phyloP scores from a whole-genome alignment of 2,797 vertebrate genomes.

The Rhabdophis nuchalis region DNA sequence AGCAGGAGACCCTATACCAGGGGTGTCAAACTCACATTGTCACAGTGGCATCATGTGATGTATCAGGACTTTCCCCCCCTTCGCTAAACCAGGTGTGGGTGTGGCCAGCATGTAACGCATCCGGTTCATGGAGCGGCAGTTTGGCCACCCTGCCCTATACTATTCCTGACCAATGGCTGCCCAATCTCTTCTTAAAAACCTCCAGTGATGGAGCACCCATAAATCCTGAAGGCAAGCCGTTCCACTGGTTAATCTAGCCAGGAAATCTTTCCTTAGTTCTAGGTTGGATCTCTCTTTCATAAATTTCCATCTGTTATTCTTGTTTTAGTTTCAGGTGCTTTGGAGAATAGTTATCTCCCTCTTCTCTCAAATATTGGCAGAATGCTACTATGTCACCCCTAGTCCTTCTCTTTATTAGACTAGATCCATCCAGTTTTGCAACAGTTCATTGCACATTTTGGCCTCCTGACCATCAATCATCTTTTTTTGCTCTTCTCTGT shows the following conservation, averaged over 20 bases:
- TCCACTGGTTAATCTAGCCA: background rate
- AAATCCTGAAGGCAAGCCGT: background rate
- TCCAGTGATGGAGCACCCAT: background rate
- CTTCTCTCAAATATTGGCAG: background rate
- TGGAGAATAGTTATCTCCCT: background rate
- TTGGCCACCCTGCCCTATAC: too few relatives aligned
- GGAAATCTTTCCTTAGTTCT: background rate
- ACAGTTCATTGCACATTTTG: background rate
- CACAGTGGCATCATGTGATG: too few relatives aligned
- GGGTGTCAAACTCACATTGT: too few relatives aligned
- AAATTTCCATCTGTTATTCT: background rate
- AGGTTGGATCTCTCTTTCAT: background rate
- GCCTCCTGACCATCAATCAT: background rate
- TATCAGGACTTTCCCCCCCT: too few relatives aligned
- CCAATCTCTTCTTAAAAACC: background rate
- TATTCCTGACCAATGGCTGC: background rate
- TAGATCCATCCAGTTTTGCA: background rate
- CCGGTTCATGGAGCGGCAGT: too few relatives aligned
- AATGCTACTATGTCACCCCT: background rate
- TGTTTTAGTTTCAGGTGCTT: background rate
- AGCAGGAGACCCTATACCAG: too few relatives aligned
- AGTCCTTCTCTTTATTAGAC: too few relatives aligned
- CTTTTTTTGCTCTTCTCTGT: background rate
- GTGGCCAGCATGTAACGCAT: too few relatives aligned
- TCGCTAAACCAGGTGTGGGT: too few relatives aligned